Evolutionary conservation across 2,888 invertebrate genomes (phyloP).

Genomic region (Trichogramma evanescens): DNA sequence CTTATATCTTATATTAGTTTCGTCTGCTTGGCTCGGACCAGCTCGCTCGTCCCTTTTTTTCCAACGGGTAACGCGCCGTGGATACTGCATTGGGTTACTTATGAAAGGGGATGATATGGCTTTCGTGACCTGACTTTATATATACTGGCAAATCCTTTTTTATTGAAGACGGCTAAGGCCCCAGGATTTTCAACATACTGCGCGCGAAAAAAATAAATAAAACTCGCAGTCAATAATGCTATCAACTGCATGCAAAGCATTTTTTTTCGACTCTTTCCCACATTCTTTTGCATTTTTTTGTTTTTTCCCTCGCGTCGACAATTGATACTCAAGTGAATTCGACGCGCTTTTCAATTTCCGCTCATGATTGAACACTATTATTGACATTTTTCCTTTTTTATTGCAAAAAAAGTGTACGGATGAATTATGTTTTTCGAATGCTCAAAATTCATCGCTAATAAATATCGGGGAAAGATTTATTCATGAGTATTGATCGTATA

Average conservation of each 20-base stretch:
- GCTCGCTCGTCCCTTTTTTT: neutral
- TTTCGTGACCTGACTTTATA: slow-evolving; percentile 26
- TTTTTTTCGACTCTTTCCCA: neutral
- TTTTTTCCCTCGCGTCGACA: neutral
- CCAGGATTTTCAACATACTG: slow-evolving; percentile 1
- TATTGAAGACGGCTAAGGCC: slow-evolving; percentile 12
- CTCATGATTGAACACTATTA: neutral
- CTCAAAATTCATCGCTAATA: no score
- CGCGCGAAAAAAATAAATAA: slow-evolving; percentile 6
- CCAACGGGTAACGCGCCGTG: slow-evolving; percentile 3
- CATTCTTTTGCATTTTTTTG: neutral
- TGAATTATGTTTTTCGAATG: neutral
- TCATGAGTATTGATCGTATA: no score
- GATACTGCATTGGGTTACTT: slow-evolving; percentile 17
- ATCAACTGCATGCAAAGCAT: no score
- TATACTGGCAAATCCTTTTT: slow-evolving; percentile 13
- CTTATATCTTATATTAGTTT: no score
- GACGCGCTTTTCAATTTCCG: no score
- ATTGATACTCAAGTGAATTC: neutral
- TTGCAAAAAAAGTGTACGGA: neutral
- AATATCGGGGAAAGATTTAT: no score
- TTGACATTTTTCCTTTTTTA: neutral
- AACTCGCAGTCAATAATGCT: neutral
- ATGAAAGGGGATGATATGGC: slow-evolving; percentile 25
- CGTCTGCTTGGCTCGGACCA: neutral